phyloP scores from a whole-genome alignment of 1,140 invertebrate genomes.

The Trichonephila clavipes region DNA sequence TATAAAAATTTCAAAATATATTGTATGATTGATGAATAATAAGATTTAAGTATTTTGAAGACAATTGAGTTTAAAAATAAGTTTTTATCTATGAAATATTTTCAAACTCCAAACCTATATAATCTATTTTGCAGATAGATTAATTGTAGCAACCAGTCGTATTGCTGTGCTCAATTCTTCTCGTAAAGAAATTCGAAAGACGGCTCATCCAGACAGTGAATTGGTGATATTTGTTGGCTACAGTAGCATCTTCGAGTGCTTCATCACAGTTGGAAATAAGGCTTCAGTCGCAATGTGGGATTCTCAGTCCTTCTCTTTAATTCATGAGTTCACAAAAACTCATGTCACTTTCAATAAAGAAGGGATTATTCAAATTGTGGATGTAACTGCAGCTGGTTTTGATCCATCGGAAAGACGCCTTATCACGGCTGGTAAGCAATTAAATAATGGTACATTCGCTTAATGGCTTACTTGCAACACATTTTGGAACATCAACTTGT shows the following conservation, averaged over 20 bases:
- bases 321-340: constrained; percentile 26
- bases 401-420: constrained; percentile 86
- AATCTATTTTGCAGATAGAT: not conserved
- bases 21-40: no score
- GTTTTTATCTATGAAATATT: no score
- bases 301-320: not conserved
- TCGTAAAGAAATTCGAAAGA: not conserved
- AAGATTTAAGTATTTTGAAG: no score
- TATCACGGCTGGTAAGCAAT: constrained; percentile 84
- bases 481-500: no score
- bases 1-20: no score
- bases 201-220: constrained; percentile 43
- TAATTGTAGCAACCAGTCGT: constrained; percentile 40
- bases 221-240: constrained; percentile 21
- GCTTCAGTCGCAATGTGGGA: constrained; percentile 47
- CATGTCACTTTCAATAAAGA: not conserved
- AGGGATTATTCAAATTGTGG: constrained; percentile 80
- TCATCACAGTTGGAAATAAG: constrained; percentile 47
- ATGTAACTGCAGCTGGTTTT: constrained; percentile 89
- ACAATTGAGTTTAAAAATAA: no score
- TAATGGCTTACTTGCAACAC: no score
- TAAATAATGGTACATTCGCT: no score
- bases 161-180: not conserved
- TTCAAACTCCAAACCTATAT: no score
- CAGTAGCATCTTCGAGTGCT: constrained; percentile 5